Evolutionary conservation across 1,140 invertebrate genomes (phyloP).

Genomic region (Aphidius gifuensis): DNA sequence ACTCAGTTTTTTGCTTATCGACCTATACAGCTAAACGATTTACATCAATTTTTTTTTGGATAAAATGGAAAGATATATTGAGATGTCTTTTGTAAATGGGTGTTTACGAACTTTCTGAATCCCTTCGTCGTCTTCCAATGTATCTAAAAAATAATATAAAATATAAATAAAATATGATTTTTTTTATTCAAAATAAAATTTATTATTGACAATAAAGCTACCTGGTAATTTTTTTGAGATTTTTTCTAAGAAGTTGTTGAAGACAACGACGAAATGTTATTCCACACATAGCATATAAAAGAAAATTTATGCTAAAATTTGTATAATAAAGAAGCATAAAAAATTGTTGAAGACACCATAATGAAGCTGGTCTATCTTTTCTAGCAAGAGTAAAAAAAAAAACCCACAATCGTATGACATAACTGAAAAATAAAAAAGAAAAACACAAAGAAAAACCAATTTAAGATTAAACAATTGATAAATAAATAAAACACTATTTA

Average conservation of each 20-base stretch:
- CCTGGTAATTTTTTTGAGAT: constrained; percentile 47
- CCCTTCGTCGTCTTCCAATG: constrained; percentile 14
- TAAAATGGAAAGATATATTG: too few relatives aligned
- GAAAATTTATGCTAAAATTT: constrained; percentile 62
- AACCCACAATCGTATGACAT: constrained; percentile 58
- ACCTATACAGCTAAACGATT: too few relatives aligned
- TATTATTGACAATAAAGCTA: constrained; percentile 28
- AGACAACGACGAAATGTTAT: constrained; percentile 59
- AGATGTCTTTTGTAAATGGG: neutral
- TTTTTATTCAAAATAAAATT: neutral
- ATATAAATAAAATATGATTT: neutral
- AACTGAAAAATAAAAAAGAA: constrained; percentile 49
- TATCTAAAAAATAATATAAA: constrained; percentile 1
- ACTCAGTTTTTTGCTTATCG: too few relatives aligned
- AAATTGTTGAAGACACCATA: constrained; percentile 59
- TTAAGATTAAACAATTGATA: neutral
- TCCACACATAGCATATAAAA: constrained; percentile 60
- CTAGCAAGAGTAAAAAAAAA: constrained; percentile 55
- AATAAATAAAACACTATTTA: neutral
- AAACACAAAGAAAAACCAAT: constrained; percentile 16
- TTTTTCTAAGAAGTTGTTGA: constrained; percentile 53
- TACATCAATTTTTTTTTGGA: too few relatives aligned
- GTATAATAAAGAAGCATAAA: constrained; percentile 62
- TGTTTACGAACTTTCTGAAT: constrained; percentile 13
- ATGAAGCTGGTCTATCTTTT: constrained; percentile 44